Percentiles rank a stretch among this genome's conserved stretches.
These are phyloP conservation scores for Rhineura floridana DNA, from an alignment of 2,113 vertebrate species.

Conservation along the genomic window DNA sequence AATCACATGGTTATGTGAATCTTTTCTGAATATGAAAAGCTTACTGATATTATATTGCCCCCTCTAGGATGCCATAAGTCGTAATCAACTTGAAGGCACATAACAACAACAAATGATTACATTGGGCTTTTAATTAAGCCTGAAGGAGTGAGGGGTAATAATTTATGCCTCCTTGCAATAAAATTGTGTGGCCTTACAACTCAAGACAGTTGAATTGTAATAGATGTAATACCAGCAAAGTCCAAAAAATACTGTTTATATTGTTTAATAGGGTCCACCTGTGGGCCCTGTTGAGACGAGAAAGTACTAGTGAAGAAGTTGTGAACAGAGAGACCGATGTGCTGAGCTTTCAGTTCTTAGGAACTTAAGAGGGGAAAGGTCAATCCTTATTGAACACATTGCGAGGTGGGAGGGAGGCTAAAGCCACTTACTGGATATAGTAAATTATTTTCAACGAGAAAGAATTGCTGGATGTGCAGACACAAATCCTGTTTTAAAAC, in stretches of 20 bases:
- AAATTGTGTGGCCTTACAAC: neutral
- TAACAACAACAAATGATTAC: too few species aligned
- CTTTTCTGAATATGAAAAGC: neutral
- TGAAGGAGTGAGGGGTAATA: neutral
- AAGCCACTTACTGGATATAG: slow-evolving; percentile 11
- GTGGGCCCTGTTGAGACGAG: slow-evolving; percentile 18
- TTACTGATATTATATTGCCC: too few species aligned
- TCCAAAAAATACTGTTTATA: neutral
- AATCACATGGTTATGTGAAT: neutral
- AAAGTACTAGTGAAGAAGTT: slow-evolving; percentile 14
- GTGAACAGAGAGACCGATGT: slow-evolving; percentile 13
- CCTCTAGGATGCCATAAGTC: too few species aligned
- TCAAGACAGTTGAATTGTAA: slow-evolving; percentile 7
- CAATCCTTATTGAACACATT: slow-evolving; percentile 21
- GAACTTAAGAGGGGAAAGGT: slow-evolving; percentile 15
- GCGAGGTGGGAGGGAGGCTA: neutral
- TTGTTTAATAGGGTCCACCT: neutral
- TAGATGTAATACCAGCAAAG: neutral
- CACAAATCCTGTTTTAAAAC: neutral
- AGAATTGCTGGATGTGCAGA: neutral
- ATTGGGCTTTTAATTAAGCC: accelerated
- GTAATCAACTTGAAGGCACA: too few species aligned
- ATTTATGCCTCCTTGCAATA: neutral
- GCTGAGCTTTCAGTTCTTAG: neutral
- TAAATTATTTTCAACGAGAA: neutral